Base-by-base conservation (phyloP, 1,140 invertebrate genomes). In the Brachionus manjavacas region DNA sequence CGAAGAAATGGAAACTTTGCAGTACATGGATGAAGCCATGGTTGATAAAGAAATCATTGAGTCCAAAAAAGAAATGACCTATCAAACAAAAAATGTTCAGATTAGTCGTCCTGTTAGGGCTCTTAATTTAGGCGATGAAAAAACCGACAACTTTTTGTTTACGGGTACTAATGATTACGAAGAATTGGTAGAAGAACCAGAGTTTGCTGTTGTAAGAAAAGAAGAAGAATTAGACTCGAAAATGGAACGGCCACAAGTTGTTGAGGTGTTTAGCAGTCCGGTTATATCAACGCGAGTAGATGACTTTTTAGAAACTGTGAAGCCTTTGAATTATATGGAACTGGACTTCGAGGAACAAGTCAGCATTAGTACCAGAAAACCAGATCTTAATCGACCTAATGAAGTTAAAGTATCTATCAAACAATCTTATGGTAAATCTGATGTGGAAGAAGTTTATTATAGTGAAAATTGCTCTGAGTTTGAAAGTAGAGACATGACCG, bases 381-480 rank as follows among this genome's bases (percentile, higher is more conserved):
- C 23, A 28, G 43, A 43, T 46, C 6, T 76, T 1, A 46, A 12
- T 76, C 11, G 11, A 49, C 39, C 72, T 7, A 76, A 8, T 16
- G 72, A 76, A 3, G 46, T 76, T 8, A 76, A 76, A 49, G 16
- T 76, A 9, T 76, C 72, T 23, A 76, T 76, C 23, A 76, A 49
- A 25, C 16, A 76, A 49, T 46, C 39, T 28, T 76, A 25, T 76
- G 16, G 25, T 14, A 7, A 49, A n/a, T 43, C 72, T 20, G 41
- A 76, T 23, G 23, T 76, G 4, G 41, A 46, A 28, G 43, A 46
- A n/a, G 28, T 23, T 46, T 23, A 25, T 14, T 25, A 46, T 35
- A 76, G 9, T 20, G 72, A 76, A 46, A 76, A 76, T 46, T 76
- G 72, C 46, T 20, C 39, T 25, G 72, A 76, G 12, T 76, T 76